Conservation (phyloP, 2,797 vertebrate species). For the Labeo calbasu region DNA sequence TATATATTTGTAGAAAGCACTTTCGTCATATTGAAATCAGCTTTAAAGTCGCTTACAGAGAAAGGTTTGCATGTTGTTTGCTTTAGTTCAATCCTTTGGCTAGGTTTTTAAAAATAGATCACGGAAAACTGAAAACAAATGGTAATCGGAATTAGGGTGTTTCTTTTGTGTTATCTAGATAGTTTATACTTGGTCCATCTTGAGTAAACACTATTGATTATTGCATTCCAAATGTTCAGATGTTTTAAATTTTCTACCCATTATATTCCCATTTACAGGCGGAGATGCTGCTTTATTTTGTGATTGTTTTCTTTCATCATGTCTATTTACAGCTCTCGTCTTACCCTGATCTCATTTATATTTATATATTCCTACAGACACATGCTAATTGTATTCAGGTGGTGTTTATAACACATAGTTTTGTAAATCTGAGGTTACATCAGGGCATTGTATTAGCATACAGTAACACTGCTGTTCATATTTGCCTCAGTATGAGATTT, state of each 20-base stretch:
- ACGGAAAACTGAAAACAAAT: neutral
- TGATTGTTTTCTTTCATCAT: slow-evolving; percentile 17
- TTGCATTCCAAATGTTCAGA: neutral
- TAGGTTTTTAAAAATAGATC: neutral
- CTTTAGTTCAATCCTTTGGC: neutral
- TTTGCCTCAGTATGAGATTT: slow-evolving; percentile 18
- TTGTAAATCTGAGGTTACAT: slow-evolving; percentile 17
- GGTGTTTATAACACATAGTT: slow-evolving; percentile 12
- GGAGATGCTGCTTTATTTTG: slow-evolving; percentile 11
- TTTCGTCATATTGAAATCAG: neutral
- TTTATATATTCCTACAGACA: slow-evolving; percentile 23
- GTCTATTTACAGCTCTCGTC: slow-evolving; percentile 25
- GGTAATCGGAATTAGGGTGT: neutral
- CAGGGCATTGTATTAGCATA: slow-evolving; percentile 17
- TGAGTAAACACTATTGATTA: neutral
- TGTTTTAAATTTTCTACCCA: neutral
- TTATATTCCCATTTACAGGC: slow-evolving; percentile 6
- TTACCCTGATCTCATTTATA: slow-evolving; percentile 24
- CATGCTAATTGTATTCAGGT: slow-evolving; percentile 32
- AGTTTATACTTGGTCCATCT: neutral
- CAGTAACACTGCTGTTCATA: slow-evolving; percentile 8
- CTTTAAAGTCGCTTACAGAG: neutral
- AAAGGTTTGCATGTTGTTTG: neutral
- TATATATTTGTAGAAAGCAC: neutral
- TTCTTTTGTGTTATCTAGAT: neutral